Conservation (phyloP, 2,797 vertebrate species). For the Allobates femoralis region DNA sequence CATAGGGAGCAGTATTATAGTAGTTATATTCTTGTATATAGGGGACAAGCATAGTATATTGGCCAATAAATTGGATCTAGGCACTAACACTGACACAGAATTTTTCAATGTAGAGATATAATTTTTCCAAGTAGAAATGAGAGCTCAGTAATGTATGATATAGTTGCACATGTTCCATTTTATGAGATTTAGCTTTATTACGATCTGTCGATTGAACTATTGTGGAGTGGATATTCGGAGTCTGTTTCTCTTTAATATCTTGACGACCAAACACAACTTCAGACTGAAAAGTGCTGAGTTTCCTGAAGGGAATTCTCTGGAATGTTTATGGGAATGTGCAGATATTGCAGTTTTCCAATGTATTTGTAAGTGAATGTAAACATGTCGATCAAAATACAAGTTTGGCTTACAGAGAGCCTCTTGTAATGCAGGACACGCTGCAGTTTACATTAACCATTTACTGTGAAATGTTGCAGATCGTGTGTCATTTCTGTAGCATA, state of each 20-base stretch:
- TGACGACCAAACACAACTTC: background rate
- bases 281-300: background rate
- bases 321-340: background rate
- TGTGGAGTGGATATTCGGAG: background rate
- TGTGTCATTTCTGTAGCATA: background rate
- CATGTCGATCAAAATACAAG: background rate
- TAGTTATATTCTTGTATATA: no score
- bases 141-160: no score
- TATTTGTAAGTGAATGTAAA: background rate
- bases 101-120: no score
- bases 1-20: no score
- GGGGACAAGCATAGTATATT: no score
- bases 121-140: no score
- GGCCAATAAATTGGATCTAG: no score
- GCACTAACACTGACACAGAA: no score
- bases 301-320: background rate
- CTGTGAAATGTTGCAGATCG: background rate
- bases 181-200: no score
- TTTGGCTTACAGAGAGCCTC: background rate
- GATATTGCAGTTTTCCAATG: background rate
- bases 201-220: no score
- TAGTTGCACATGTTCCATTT: no score
- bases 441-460: background rate
- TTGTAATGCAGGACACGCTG: background rate
- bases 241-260: background rate